These are phyloP conservation scores for Acanthoscelides obtectus DNA, from an alignment of 2,888 invertebrate species.

Conservation along the genomic window DNA sequence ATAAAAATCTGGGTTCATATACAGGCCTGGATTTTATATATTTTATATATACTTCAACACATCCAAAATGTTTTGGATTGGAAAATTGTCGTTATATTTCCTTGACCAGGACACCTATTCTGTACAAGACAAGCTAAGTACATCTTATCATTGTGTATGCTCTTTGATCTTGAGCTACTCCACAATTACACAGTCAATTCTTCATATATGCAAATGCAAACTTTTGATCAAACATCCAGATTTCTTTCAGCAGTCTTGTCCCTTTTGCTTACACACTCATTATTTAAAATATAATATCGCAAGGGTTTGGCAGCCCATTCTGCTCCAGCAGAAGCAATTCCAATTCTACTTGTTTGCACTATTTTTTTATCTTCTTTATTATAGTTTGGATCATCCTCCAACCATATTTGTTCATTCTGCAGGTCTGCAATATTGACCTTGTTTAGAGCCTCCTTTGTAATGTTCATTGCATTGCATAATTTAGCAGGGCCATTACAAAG, in stretches of 20 bases:
- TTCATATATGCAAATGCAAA: slow-evolving; percentile 47
- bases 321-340: not conserved
- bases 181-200: too few species aligned
- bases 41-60: too few species aligned
- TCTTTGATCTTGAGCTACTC: too few species aligned
- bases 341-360: slow-evolving; percentile 2
- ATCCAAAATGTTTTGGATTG: too few species aligned
- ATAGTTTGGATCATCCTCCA: slow-evolving; percentile 39
- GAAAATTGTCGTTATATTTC: too few species aligned
- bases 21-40: too few species aligned
- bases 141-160: too few species aligned
- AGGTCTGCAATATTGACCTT: slow-evolving; percentile 49
- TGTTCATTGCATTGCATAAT: slow-evolving; percentile 60
- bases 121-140: too few species aligned
- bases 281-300: slow-evolving; percentile 2
- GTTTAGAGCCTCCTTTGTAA: slow-evolving; percentile 55
- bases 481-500: slow-evolving; percentile 71
- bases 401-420: slow-evolving; percentile 48
- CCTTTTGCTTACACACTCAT: slow-evolving; percentile 3
- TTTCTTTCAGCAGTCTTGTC: slow-evolving; percentile 14
- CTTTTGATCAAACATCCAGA: not conserved
- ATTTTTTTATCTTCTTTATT: slow-evolving; percentile 5
- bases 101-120: too few species aligned
- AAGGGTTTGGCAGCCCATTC: slow-evolving; percentile 2
- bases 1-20: too few species aligned